phyloP scores from a whole-genome alignment of 2,797 vertebrate species.

The Dermochelys coriacea region DNA sequence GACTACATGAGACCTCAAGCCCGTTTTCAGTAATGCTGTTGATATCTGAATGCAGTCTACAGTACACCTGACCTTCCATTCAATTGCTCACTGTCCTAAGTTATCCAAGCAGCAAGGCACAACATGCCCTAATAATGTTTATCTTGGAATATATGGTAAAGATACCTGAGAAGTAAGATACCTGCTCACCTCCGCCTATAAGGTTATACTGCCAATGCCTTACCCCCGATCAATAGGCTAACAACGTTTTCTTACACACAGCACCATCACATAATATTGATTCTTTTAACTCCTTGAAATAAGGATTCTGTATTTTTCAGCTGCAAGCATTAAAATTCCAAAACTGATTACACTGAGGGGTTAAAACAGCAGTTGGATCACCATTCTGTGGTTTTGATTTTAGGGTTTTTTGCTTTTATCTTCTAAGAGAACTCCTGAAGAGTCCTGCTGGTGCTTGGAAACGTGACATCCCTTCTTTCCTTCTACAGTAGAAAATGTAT shows the following conservation, averaged over 20 bases:
- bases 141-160: constrained; percentile 23
- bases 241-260: constrained; percentile 4
- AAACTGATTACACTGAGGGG: neutral
- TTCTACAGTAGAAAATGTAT: fast-evolving
- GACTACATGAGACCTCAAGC: neutral
- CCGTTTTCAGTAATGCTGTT: fast-evolving
- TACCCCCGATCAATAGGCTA: constrained; percentile 16
- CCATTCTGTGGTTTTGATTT: neutral
- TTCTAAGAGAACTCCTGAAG: neutral
- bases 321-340: neutral
- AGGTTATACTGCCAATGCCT: constrained; percentile 24
- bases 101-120: neutral
- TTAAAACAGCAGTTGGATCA: fast-evolving
- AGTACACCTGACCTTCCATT: neutral
- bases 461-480: neutral
- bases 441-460: neutral
- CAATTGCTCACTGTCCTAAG: constrained; percentile 29
- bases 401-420: neutral
- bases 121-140: constrained; percentile 52
- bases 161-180: constrained; percentile 51
- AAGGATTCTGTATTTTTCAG: neutral
- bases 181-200: constrained; percentile 30
- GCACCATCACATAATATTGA: neutral
- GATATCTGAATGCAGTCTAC: neutral
- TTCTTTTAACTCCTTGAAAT: neutral